These are phyloP conservation scores for Rhagonycha lutea DNA, from an alignment of 2,888 invertebrate species.

Conservation along the genomic window DNA sequence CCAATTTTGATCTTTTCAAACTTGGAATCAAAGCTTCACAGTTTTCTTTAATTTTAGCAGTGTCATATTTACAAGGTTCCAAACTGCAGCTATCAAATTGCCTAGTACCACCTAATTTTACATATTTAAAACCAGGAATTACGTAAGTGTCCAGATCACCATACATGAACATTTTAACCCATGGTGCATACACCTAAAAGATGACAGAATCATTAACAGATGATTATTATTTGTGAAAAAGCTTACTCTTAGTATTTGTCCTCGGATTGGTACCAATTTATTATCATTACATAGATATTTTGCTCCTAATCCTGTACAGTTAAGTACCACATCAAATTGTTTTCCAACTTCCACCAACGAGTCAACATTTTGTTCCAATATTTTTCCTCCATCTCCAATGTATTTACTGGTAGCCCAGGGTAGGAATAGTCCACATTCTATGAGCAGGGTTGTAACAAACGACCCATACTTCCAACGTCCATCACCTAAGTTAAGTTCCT, in stretches of 20 bases:
- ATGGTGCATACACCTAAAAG: constrained; percentile 75
- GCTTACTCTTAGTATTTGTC: constrained; percentile 77
- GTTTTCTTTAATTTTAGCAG: constrained; percentile 76
- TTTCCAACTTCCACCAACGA: constrained; percentile 64
- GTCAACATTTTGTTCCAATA: constrained; percentile 62
- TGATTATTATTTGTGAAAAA: background rate
- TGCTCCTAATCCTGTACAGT: constrained; percentile 87
- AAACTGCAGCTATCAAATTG: constrained; percentile 79
- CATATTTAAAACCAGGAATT: constrained; percentile 73
- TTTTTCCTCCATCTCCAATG: constrained; percentile 63
- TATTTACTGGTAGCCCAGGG: constrained; percentile 78
- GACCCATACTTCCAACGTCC: constrained; percentile 83
- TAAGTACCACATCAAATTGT: constrained; percentile 75
- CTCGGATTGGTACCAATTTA: constrained; percentile 77
- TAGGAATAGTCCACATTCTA: constrained; percentile 73
- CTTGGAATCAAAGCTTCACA: constrained; percentile 78
- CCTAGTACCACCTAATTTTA: constrained; percentile 85
- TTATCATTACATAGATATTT: constrained; percentile 74
- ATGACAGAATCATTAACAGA: background rate
- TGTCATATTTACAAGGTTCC: constrained; percentile 71
- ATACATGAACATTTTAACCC: constrained; percentile 88
- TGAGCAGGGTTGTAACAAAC: constrained; percentile 77
- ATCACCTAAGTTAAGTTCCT: constrained; percentile 75
- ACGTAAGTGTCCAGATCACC: constrained; percentile 86
- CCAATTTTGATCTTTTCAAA: constrained; percentile 61